Evolutionary conservation across 2,797 vertebrate genomes (phyloP).

Genomic region (Pipistrellus pygmaeus): DNA sequence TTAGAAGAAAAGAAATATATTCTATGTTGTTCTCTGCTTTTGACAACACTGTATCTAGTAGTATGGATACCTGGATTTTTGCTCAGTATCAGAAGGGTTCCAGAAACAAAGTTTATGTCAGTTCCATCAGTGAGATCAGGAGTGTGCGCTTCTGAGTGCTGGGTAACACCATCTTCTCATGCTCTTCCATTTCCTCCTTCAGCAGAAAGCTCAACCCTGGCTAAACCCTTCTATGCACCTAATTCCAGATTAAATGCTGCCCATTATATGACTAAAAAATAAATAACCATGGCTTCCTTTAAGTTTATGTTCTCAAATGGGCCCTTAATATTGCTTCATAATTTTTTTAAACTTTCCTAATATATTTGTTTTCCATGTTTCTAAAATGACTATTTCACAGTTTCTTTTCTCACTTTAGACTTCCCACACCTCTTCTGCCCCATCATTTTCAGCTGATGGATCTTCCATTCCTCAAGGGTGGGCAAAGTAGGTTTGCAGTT

Average conservation of each 20-base stretch:
- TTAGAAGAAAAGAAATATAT: neutral
- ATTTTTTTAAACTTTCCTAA: neutral
- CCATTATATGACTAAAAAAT: neutral
- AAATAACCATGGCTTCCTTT: neutral
- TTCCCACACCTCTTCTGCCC: neutral
- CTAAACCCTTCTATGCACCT: neutral
- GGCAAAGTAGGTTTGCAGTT: neutral
- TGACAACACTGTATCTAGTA: neutral
- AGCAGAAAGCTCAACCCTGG: neutral
- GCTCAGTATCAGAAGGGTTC: neutral
- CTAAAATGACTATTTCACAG: neutral
- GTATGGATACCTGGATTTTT: neutral
- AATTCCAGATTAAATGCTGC: neutral
- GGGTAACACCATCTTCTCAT: neutral
- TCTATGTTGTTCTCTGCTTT: neutral
- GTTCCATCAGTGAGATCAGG: neutral
- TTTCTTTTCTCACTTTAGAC: neutral
- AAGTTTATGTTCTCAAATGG: neutral
- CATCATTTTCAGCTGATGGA: neutral
- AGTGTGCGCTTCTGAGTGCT: neutral
- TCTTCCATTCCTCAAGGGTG: neutral
- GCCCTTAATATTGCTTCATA: neutral
- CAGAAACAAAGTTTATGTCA: neutral
- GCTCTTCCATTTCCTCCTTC: neutral
- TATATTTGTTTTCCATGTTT: neutral